Evolutionary conservation across 2,113 vertebrate species (phyloP).

Genomic region (Fulmarus glacialis): DNA sequence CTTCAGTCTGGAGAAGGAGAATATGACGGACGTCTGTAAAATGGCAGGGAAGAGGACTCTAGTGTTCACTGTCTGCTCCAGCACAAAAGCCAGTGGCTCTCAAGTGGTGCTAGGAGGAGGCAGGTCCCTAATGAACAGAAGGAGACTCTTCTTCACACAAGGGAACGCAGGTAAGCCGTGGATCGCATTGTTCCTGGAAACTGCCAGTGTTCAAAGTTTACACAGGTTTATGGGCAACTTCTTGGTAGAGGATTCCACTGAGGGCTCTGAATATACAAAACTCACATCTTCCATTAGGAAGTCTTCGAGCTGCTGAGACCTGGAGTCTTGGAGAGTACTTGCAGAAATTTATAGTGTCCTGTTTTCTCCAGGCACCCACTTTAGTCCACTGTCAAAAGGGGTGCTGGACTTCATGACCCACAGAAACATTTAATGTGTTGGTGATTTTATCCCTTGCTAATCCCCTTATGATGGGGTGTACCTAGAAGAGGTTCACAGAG

Average conservation of each 20-base stretch:
- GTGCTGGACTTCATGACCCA: neutral
- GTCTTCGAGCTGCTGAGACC: neutral
- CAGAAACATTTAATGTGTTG: neutral
- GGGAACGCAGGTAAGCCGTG: neutral
- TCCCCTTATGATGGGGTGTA: neutral
- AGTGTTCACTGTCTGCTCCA: neutral
- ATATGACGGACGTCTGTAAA: neutral
- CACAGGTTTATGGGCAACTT: neutral
- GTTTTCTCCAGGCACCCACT: neutral
- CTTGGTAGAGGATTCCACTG: neutral
- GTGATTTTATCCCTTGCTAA: neutral
- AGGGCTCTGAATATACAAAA: neutral
- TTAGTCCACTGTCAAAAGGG: neutral
- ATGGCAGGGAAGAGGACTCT: neutral
- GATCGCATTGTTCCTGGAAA: neutral
- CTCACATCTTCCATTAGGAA: neutral
- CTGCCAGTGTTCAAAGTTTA: neutral
- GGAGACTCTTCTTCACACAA: neutral
- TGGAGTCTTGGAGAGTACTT: neutral
- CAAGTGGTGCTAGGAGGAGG: neutral
- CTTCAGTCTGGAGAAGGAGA: neutral
- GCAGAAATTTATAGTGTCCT: neutral
- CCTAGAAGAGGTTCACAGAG: neutral
- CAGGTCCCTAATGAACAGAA: neutral
- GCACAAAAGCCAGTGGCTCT: neutral